Percentiles rank a stretch among this genome's conserved stretches.
Conservation (phyloP, 2,888 invertebrate species). For the Leucoma salicis region DNA sequence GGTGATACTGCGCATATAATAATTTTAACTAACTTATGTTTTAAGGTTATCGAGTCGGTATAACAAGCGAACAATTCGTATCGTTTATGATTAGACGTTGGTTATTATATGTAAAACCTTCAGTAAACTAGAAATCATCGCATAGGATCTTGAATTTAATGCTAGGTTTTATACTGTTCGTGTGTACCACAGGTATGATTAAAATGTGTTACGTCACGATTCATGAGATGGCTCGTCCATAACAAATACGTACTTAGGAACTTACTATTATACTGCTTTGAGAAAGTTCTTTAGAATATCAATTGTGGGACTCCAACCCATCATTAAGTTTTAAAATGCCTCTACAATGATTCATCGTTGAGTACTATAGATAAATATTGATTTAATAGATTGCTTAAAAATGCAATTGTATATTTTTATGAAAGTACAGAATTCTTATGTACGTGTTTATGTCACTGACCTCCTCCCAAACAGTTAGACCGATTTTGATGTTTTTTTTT, state of each 20-base stretch:
- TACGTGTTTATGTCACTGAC: too few species aligned
- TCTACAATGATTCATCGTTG: too few species aligned
- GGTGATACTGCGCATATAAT: too few species aligned
- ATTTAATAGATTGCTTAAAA: too few species aligned
- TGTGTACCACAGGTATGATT: neutral
- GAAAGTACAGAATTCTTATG: too few species aligned
- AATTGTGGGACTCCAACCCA: too few species aligned
- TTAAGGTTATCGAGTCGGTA: neutral
- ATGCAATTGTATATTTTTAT: too few species aligned
- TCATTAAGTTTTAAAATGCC: too few species aligned
- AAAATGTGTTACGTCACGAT: neutral
- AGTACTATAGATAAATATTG: too few species aligned
- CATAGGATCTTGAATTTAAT: neutral
- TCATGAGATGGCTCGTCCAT: neutral
- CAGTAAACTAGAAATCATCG: conserved; percentile 8
- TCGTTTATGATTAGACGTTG: conserved; percentile 14
- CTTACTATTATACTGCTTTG: neutral
- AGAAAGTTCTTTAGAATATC: neutral
- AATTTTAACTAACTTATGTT: conserved; percentile 4
- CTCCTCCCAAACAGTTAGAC: too few species aligned
- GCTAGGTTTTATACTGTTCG: neutral
- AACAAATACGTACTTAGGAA: too few species aligned
- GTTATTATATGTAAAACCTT: conserved; percentile 11
- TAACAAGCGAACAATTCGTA: neutral
- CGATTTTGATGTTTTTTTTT: too few species aligned